A percentile compares a stretch with the other conserved stretches of the same genome.
phyloP scores from a whole-genome alignment of 92 coral and sea anemone genomes.

The Heliopora coerulea region DNA sequence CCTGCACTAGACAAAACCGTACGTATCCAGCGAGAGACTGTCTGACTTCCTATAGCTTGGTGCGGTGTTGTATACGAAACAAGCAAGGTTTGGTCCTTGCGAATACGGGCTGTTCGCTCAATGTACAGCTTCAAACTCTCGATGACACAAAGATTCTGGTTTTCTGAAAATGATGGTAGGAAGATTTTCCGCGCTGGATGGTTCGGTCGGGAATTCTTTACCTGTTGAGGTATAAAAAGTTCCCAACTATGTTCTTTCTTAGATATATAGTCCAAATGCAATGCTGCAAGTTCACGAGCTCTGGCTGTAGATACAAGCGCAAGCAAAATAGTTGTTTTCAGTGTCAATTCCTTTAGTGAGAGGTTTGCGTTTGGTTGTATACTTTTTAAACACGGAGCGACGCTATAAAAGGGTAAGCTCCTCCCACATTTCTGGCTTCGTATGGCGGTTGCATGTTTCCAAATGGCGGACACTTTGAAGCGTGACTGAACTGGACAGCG shows the following conservation, averaged over 20 bases:
- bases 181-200: conserved; percentile 30
- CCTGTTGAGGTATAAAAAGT: conserved; percentile 47
- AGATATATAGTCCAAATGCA: conserved; percentile 26
- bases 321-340: conserved; percentile 9
- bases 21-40: conserved; percentile 49
- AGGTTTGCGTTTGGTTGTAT: too few species aligned
- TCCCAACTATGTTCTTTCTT: conserved; percentile 43
- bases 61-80: conserved; percentile 48
- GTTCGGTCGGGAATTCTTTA: conserved; percentile 54
- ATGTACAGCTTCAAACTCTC: conserved; percentile 31
- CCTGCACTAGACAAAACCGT: conserved; percentile 41
- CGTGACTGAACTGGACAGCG: too few species aligned
- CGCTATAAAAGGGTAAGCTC: too few species aligned
- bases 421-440: too few species aligned
- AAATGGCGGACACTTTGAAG: too few species aligned
- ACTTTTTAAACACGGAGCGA: too few species aligned
- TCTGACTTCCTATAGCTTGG: conserved; percentile 41
- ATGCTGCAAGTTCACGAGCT: conserved; percentile 45
- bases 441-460: too few species aligned
- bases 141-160: conserved; percentile 46
- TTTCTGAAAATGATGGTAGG: conserved; percentile 33
- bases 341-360: conserved; percentile 37
- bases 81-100: conserved; percentile 39
- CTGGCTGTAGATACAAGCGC: conserved; percentile 36
- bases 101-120: conserved; percentile 27